Evolutionary conservation across 2,797 vertebrate species (phyloP).

Genomic region (Schizopygopsis pylzovi): DNA sequence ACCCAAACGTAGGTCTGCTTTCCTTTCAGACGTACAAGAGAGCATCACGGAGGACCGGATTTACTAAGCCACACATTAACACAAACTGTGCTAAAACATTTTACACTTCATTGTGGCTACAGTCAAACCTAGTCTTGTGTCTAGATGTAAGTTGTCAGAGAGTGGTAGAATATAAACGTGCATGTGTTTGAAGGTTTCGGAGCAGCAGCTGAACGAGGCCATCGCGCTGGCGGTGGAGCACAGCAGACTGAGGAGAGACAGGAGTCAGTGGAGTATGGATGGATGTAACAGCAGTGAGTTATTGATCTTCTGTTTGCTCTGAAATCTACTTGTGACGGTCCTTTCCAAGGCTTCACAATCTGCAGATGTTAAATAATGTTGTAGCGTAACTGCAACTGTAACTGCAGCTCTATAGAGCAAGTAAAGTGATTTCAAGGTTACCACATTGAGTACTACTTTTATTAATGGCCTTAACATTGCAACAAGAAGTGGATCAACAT

Average conservation of each 20-base stretch:
- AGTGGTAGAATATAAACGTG: not conserved
- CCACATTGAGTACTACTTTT: not conserved
- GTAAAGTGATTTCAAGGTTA: not conserved
- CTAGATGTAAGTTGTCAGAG: not conserved
- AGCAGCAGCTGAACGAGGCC: constrained; percentile 89
- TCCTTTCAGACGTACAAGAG: not conserved
- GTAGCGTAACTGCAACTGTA: not conserved
- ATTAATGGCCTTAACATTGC: not conserved
- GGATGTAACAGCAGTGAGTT: constrained; percentile 68
- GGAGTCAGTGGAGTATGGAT: constrained; percentile 85
- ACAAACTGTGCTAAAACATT: not conserved
- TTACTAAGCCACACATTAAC: not conserved
- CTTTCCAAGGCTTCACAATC: not conserved
- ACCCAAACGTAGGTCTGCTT: constrained; percentile 84
- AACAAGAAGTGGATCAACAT: not conserved
- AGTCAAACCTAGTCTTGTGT: not conserved
- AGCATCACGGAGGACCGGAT: not conserved
- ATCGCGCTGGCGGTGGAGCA: constrained; percentile 86
- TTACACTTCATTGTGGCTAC: constrained; percentile 6
- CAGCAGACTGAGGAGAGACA: constrained; percentile 83
- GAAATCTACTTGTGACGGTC: not conserved
- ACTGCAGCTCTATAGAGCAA: not conserved
- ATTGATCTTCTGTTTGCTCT: not conserved
- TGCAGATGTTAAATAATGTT: not conserved
- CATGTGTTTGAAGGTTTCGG: constrained; percentile 82